Evolutionary conservation across 2,113 vertebrate species (phyloP).

Genomic region (Callocephalon fimbriatum): DNA sequence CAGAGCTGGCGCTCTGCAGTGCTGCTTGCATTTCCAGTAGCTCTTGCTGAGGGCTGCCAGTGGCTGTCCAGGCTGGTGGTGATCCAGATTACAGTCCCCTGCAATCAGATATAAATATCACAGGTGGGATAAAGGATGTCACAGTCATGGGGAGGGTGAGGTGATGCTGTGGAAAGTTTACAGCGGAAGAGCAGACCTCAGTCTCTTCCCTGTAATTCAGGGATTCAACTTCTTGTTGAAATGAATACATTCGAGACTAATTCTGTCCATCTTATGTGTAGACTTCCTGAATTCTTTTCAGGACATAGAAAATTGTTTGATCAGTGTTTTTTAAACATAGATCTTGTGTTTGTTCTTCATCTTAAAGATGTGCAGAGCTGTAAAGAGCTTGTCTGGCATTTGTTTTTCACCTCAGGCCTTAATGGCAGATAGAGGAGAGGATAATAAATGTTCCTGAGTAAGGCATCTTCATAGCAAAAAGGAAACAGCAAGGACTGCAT

Average conservation of each 20-base stretch:
- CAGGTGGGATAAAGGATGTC: background rate
- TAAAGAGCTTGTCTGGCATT: background rate
- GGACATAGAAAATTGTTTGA: constrained; percentile 1
- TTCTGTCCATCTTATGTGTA: constrained; percentile 43
- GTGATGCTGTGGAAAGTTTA: constrained; percentile 28
- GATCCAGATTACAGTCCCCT: background rate
- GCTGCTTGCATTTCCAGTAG: background rate
- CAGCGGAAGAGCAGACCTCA: background rate
- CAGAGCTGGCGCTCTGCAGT: background rate
- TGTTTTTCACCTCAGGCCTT: constrained; percentile 7
- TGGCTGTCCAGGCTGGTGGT: background rate
- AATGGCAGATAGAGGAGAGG: background rate
- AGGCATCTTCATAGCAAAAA: background rate
- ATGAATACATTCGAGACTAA: constrained; percentile 8
- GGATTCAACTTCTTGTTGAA: background rate
- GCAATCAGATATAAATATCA: constrained; percentile 11
- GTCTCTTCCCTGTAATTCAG: background rate
- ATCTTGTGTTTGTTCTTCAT: background rate
- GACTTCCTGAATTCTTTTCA: constrained; percentile 23
- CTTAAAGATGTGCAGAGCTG: background rate
- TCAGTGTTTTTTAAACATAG: background rate
- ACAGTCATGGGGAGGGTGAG: background rate
- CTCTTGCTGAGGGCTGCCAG: background rate
- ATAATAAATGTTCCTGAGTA: constrained; percentile 6
- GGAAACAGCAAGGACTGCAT: background rate